Percentiles rank a stretch among this genome's conserved stretches.
Conservation (phyloP, 2,797 vertebrate species). For the Lateolabrax maculatus region DNA sequence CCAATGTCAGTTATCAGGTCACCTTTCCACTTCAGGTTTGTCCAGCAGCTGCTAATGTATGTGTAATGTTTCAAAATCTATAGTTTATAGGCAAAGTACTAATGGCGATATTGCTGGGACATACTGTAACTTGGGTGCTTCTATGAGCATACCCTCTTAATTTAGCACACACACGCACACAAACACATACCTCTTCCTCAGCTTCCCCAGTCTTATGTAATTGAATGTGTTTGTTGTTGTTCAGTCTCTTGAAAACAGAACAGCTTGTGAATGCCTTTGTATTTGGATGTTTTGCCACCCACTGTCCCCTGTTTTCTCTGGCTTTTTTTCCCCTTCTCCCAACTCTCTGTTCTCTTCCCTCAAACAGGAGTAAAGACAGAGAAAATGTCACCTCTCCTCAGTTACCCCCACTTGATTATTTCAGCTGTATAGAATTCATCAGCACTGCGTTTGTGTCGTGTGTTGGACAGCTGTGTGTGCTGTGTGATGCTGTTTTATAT, state of each 20-base stretch:
- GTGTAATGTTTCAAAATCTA: conserved; percentile 7
- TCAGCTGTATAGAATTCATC: conserved; percentile 49
- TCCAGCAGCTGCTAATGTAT: conserved; percentile 14
- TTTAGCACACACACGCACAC: conserved; percentile 30
- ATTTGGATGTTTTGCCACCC: conserved; percentile 53
- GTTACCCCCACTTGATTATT: conserved; percentile 27
- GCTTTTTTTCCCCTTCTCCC: background rate
- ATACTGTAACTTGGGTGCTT: conserved; percentile 21
- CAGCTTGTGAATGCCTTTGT: conserved; percentile 66
- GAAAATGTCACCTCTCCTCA: conserved; percentile 32
- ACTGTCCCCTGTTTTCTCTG: conserved; percentile 27
- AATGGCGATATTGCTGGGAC: conserved; percentile 7
- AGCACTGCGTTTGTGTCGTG: background rate
- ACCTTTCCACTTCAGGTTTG: conserved; percentile 37
- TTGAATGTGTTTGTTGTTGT: conserved; percentile 75
- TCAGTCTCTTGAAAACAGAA: conserved; percentile 71
- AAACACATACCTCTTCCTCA: conserved; percentile 33
- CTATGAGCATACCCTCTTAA: conserved; percentile 10
- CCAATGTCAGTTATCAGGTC: conserved; percentile 37
- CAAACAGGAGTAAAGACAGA: conserved; percentile 36
- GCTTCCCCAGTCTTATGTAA: conserved; percentile 66
- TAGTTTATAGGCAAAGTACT: too few species aligned
- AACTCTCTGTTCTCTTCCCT: conserved; percentile 29
- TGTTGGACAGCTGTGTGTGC: conserved; percentile 54
- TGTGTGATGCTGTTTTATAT: conserved; percentile 32